A percentile compares a stretch with the other conserved stretches of the same genome.
These are phyloP conservation scores for Merops nubicus DNA, from an alignment of 2,113 vertebrate genomes.

Conservation along the genomic window DNA sequence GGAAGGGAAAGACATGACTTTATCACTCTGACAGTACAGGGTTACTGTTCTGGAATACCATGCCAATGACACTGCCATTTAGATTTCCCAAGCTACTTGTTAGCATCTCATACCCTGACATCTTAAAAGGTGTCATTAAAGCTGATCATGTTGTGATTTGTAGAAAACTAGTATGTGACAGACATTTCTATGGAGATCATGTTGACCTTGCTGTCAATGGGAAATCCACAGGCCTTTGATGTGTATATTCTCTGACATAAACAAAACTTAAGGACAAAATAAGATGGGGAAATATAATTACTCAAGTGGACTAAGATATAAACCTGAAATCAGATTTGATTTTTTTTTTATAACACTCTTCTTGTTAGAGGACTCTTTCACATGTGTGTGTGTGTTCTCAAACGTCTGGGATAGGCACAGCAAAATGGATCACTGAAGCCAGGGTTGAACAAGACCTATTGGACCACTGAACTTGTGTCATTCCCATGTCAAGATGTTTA, in stretches of 20 bases:
- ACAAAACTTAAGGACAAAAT: not conserved
- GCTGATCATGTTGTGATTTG: constrained; percentile 56
- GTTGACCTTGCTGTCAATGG: constrained; percentile 24
- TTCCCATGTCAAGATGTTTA: not conserved
- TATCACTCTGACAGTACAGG: constrained; percentile 23
- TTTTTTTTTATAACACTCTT: not conserved
- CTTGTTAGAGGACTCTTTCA: not conserved
- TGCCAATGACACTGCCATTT: constrained; percentile 65
- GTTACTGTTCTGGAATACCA: constrained; percentile 16
- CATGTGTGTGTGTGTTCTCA: not conserved
- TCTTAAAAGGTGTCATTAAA: constrained; percentile 67
- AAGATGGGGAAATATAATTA: not conserved
- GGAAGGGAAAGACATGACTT: not conserved
- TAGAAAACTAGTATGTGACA: constrained; percentile 55
- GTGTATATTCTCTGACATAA: not conserved
- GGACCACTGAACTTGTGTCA: not conserved
- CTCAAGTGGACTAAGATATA: not conserved
- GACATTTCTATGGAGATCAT: constrained; percentile 38
- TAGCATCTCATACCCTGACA: constrained; percentile 66
- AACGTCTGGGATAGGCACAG: not conserved
- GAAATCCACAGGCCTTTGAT: not conserved
- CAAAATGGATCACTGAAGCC: not conserved
- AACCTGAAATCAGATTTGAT: not conserved
- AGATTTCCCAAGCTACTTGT: constrained; percentile 62
- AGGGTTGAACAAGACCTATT: not conserved